Evolutionary conservation across 2,113 vertebrate species (phyloP).

Genomic region (Bucco capensis): DNA sequence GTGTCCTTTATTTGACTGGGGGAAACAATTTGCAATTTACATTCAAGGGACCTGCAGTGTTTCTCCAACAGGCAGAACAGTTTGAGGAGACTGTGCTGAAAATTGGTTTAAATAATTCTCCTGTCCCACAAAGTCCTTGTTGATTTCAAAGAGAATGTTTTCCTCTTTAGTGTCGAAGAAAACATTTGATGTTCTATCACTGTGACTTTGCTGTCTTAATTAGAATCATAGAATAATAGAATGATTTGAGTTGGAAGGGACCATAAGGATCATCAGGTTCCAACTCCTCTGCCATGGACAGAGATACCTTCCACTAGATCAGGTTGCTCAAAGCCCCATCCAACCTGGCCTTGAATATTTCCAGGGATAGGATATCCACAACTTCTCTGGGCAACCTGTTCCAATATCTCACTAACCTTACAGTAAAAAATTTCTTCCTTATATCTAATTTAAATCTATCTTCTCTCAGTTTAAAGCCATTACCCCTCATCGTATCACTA

Average conservation of each 20-base stretch:
- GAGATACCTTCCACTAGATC: background rate
- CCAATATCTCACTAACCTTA: background rate
- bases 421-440: background rate
- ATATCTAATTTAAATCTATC: background rate
- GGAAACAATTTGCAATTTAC: slow-evolving; percentile 54
- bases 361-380: background rate
- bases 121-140: slow-evolving; percentile 49
- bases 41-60: slow-evolving; percentile 23
- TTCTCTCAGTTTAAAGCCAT: background rate
- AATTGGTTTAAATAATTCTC: slow-evolving; percentile 41
- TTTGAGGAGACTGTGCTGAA: slow-evolving; percentile 18
- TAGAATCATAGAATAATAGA: background rate
- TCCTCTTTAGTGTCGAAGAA: slow-evolving; percentile 36
- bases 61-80: background rate
- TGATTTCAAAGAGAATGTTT: slow-evolving; percentile 52
- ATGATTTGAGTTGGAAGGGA: background rate
- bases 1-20: slow-evolving; percentile 52
- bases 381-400: background rate
- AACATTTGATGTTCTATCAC: slow-evolving; percentile 20
- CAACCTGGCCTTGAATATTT: background rate
- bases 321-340: background rate
- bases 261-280: background rate
- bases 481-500: background rate
- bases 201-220: slow-evolving; percentile 26
- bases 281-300: background rate